Evolutionary conservation across 2,113 vertebrate genomes (phyloP), one percentile per base, ranked within the genome.

Genomic region (Junco hyemalis): DNA sequence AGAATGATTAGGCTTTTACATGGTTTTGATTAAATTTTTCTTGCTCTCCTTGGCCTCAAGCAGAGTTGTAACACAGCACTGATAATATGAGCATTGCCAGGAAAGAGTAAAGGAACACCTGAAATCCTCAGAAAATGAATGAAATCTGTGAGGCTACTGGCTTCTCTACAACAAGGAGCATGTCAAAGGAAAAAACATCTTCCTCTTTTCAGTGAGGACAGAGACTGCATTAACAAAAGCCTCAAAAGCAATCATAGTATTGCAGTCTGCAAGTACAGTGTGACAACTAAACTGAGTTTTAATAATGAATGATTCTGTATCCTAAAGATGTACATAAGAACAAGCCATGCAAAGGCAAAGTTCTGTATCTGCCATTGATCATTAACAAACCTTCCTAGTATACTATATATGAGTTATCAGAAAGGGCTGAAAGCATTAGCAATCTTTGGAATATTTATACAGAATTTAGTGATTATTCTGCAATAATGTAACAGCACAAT

Each of bases 21-120:
- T 81, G 88, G 81, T 95, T 96, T 92, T 92, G 90, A 94, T 97
- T 96, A 96, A 93, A 83, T 36, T 86, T 63, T 82, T 93, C 85
- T 93, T 96, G 64, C 63, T 95, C 88, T 81, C 59, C 42, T 94
- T 74, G 90, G 82, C 88, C 93, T 93, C 90, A 92, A 92, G 94
- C 85, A 93, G 90, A 91, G 45, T 63, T 84, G 68, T 61, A 95
- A 70, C 40, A 76, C 40, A 88, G 76, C 25, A 93, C 15, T 96
- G 94, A 96, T 90, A 88, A 56, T 25, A 51, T 9, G 5, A 92
- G 65, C 25, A 40, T 48, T 90, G 76, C 79, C 57, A 88, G 56
- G 28, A 66, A 90, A 90, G n/a, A 36, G 25, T 80, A 93, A 86
- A 86, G 25, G 31, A 95, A 60, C 72, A 96, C 88, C 90, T 93